A percentile compares a stretch with the other conserved stretches of the same genome.
These are phyloP conservation scores for Idris sp. DNA, from an alignment of 1,140 invertebrate species.

Conservation along the genomic window DNA sequence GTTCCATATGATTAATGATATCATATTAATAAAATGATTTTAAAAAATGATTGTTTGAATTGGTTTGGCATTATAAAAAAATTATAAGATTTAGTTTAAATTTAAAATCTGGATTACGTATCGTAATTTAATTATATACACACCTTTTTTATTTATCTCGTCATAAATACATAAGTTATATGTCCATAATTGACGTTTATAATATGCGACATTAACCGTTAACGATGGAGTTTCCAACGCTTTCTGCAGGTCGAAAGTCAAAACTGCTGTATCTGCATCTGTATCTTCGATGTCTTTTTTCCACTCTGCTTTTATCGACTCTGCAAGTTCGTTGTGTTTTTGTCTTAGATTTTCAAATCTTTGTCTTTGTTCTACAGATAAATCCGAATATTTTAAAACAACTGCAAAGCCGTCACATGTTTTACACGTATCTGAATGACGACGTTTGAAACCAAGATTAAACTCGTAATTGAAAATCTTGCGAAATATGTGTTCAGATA, in stretches of 20 bases:
- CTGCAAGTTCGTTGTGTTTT: background rate
- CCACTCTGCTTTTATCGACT: background rate
- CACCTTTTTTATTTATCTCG: slow-evolving; percentile 10
- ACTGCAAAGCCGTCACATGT: background rate
- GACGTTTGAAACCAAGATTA: slow-evolving; percentile 7
- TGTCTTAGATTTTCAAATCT: background rate
- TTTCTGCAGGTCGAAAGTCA: slow-evolving; percentile 18
- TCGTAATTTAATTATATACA: background rate
- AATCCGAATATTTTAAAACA: background rate
- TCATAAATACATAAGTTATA: slow-evolving; percentile 19
- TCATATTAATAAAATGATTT: too few relatives aligned
- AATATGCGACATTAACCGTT: background rate
- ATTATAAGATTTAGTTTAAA: too few relatives aligned
- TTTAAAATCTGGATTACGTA: too few relatives aligned
- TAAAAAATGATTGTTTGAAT: too few relatives aligned
- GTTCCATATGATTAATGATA: too few relatives aligned
- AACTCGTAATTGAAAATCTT: background rate
- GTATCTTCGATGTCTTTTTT: background rate
- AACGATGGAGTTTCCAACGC: slow-evolving; percentile 6
- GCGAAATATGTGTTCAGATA: background rate
- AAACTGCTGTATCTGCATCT: background rate
- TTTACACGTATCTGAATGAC: slow-evolving; percentile 7
- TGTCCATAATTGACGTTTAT: slow-evolving; percentile 33
- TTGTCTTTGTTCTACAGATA: background rate
- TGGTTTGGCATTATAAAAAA: too few relatives aligned